Conservation (phyloP, 1,140 invertebrate species). For the Drosophila hydei region DNA sequence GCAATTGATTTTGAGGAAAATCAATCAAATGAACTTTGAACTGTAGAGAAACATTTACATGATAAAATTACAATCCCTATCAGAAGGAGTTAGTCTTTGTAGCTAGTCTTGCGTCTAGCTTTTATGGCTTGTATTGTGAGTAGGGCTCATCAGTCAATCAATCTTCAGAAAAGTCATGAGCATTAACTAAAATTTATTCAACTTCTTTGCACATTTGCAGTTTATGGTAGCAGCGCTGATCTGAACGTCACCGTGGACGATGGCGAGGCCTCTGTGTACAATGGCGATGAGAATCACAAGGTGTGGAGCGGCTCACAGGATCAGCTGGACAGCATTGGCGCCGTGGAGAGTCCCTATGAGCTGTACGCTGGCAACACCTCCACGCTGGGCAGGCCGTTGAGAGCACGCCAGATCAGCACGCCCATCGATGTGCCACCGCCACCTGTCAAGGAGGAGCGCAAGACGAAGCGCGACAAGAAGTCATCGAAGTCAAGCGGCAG, state of each 20-base stretch:
- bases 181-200: not conserved
- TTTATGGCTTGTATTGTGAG: too few relatives aligned
- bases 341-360: constrained; percentile 87
- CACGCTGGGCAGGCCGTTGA: constrained; percentile 89
- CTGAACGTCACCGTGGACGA: constrained; percentile 86
- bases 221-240: constrained; percentile 84
- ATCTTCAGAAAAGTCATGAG: too few relatives aligned
- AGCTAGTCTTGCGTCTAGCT: too few relatives aligned
- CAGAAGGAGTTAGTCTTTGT: too few relatives aligned
- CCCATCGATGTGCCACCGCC: constrained; percentile 92
- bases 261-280: constrained; percentile 92
- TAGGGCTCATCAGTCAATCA: too few relatives aligned
- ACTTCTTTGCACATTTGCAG: constrained; percentile 65
- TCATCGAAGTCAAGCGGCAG: constrained; percentile 74
- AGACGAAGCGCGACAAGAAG: constrained; percentile 79
- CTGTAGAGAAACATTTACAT: too few relatives aligned
- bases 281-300: constrained; percentile 96
- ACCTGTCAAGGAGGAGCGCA: constrained; percentile 76
- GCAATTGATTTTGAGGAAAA: too few relatives aligned
- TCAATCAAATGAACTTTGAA: too few relatives aligned
- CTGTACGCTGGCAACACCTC: constrained; percentile 87
- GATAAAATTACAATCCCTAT: too few relatives aligned
- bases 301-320: constrained; percentile 93
- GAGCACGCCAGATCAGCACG: constrained; percentile 91
- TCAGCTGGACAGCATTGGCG: constrained; percentile 86